Base-by-base conservation (phyloP, 2,888 invertebrate genomes). In the Rambutsinella grinnellia region DNA sequence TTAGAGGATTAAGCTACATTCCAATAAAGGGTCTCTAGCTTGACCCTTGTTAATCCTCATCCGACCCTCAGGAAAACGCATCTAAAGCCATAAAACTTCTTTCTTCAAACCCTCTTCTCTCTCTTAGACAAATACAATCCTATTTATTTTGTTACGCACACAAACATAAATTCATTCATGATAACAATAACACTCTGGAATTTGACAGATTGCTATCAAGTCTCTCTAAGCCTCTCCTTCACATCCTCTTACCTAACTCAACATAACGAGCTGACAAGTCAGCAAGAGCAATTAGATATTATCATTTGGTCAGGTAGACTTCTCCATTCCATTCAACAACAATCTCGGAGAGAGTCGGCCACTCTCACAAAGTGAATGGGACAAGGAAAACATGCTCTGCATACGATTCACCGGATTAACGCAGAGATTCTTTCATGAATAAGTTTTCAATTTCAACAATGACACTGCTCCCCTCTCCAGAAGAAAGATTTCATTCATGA, bases 331-430 rank as follows among this genome's bases (percentile, higher is more conserved):
- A 36, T 36, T 36, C 36, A 36, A 36, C n/a, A n/a, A n/a, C n/a
- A 49, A 49, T 15, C 8, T 54, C 19, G 23, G 21, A 54, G 6
- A 54, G 21, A 54, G 54, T 54, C 54, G 17, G 10, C 54, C 23
- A 54, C 49, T 61, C 62, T 62, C 51, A 65, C 57, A 66, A 62
- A 68, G 63, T 66, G 61, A 77, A 70, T 68, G 79, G 56, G 54
- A 74, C 57, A 56, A 74, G 66, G 68, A 49, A 63, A 76, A 75
- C 82, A 80, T 82, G 82, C 63, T 78, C 72, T 74, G 78, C 82
- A 79, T 79, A 77, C 78, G 78, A 82, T 82, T 78, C 78, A 72
- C 56, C 80, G 76, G 82, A 82, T 82, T 82, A 81, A 36, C 36
- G n/a, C n/a, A 70, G 56, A 53, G 66, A 71, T 53, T 71, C 71